A percentile compares a stretch with the other conserved stretches of the same genome.
Evolutionary conservation across 2,797 vertebrate species (phyloP).

Genomic region (Chrosomus eos): DNA sequence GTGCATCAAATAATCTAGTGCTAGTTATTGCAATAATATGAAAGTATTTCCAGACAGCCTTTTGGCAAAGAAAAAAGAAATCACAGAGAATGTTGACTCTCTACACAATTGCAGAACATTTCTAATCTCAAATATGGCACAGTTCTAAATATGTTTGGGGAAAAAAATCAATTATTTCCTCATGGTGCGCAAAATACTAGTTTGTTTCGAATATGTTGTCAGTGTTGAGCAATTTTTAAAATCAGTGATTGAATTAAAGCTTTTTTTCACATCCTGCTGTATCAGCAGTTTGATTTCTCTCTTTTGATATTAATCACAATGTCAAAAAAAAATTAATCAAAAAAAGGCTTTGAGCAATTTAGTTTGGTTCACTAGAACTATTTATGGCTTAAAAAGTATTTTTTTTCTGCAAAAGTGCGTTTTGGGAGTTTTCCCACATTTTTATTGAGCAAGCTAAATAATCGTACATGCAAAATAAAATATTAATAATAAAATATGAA

Average conservation of each 20-base stretch:
- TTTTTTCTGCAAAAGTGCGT: neutral
- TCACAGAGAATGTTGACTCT: neutral
- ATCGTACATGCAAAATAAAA: neutral
- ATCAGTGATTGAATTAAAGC: neutral
- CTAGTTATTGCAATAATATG: conserved; percentile 9
- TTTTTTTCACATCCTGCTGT: neutral
- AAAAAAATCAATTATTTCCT: conserved; percentile 31
- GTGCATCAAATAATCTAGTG: neutral
- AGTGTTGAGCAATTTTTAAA: neutral
- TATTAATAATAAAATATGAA: too few relatives aligned
- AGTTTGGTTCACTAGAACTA: neutral
- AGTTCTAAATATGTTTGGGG: conserved; percentile 44
- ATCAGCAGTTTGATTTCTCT: neutral
- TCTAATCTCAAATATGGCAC: conserved; percentile 9
- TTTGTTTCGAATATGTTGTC: neutral
- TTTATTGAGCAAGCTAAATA: neutral
- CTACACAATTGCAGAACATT: conserved; percentile 5
- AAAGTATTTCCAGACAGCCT: neutral
- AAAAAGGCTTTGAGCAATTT: neutral
- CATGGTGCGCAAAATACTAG: neutral
- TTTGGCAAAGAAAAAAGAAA: neutral
- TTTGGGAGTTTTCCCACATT: neutral
- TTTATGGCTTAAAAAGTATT: too few relatives aligned
- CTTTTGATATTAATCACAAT: neutral
- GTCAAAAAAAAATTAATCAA: too few relatives aligned